Conservation (phyloP, 2,888 invertebrate genomes). For the Bimastos eiseni region DNA sequence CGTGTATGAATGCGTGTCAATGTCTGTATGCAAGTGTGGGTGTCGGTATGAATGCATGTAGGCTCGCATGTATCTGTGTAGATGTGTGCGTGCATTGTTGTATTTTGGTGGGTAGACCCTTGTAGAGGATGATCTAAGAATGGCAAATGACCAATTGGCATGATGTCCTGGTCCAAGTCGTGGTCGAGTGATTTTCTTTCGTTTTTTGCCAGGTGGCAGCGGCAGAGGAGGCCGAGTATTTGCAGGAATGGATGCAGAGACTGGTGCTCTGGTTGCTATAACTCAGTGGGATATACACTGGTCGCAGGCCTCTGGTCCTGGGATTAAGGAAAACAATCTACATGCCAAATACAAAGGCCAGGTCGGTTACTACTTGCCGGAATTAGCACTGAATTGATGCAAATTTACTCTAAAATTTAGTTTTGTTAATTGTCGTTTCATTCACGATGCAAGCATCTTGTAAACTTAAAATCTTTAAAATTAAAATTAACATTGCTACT, state of each 20-base stretch:
- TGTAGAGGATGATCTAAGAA: neutral
- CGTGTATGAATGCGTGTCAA: too few species aligned
- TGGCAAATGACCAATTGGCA: too few species aligned
- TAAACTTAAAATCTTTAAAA: neutral
- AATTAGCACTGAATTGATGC: neutral
- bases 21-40: neutral
- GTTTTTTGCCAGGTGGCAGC: conserved; percentile 39
- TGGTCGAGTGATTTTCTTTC: neutral
- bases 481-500: neutral
- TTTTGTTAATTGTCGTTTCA: neutral
- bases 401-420: neutral
- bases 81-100: neutral
- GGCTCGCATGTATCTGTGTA: neutral
- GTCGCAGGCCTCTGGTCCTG: conserved; percentile 29
- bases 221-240: conserved; percentile 72
- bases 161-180: neutral
- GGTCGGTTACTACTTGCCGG: neutral
- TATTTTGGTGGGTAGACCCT: neutral
- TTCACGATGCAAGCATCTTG: neutral
- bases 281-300: conserved; percentile 72
- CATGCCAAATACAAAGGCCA: neutral
- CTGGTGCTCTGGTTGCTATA: conserved; percentile 69
- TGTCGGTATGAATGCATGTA: neutral
- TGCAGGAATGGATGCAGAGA: conserved; percentile 75
- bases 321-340: neutral